Conservation (phyloP, 2,113 vertebrate species). For the Lepisosteus osseus region DNA sequence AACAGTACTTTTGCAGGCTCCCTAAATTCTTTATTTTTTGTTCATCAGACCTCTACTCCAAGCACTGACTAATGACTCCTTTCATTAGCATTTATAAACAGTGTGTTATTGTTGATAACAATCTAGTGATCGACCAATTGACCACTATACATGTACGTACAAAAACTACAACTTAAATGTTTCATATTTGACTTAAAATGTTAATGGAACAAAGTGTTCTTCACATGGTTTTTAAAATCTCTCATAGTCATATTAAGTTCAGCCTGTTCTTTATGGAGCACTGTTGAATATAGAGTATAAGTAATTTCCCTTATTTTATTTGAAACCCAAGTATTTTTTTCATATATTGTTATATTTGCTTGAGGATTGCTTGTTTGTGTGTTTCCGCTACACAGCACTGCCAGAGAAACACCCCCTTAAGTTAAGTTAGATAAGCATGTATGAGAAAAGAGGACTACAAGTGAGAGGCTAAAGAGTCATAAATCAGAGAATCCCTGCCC, state of each 20-base stretch:
- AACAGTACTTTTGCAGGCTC: neutral
- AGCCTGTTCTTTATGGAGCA: neutral
- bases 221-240: neutral
- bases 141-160: too few species aligned
- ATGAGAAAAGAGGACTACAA: too few species aligned
- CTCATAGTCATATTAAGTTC: neutral
- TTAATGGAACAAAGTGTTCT: too few species aligned
- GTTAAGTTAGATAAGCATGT: neutral
- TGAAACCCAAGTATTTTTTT: neutral
- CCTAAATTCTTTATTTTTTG: neutral
- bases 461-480: constrained; percentile 4
- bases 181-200: too few species aligned
- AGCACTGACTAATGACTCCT: too few species aligned
- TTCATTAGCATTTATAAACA: constrained; percentile 1
- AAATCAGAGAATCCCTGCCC: constrained; percentile 4
- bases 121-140: neutral
- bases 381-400: neutral
- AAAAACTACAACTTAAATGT: too few species aligned
- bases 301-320: neutral
- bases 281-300: neutral
- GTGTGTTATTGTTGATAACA: neutral
- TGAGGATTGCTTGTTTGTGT: constrained; percentile 3
- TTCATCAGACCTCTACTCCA: neutral
- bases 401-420: neutral
- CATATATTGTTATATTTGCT: neutral